Conservation (phyloP, 2,888 invertebrate genomes). For the Electrophaes corylata region DNA sequence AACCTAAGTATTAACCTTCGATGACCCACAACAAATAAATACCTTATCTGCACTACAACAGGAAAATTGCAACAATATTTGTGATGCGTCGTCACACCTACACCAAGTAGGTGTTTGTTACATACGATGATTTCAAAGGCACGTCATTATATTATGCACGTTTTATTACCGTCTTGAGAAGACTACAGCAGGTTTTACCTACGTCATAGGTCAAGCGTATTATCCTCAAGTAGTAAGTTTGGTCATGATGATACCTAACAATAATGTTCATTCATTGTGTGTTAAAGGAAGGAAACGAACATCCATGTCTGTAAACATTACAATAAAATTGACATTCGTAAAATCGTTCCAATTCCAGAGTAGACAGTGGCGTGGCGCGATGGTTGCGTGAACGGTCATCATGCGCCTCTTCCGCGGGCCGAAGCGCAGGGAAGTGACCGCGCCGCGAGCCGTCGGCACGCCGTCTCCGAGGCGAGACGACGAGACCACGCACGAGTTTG, state of each 20-base stretch:
- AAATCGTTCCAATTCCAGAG: slow-evolving; percentile 33
- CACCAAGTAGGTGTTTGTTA: no score
- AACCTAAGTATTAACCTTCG: not conserved
- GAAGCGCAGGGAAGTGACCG: slow-evolving; percentile 86
- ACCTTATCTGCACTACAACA: not conserved
- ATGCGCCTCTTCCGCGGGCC: slow-evolving; percentile 87
- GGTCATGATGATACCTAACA: not conserved
- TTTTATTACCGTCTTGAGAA: not conserved
- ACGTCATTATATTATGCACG: not conserved
- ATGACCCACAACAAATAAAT: not conserved
- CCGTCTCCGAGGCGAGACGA: slow-evolving; percentile 72
- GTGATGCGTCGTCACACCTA: not conserved
- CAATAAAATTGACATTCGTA: slow-evolving; percentile 7
- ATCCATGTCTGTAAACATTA: not conserved
- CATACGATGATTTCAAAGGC: not conserved
- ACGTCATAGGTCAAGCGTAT: not conserved
- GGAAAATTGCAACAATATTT: not conserved
- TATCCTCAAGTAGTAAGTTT: not conserved
- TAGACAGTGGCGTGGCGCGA: slow-evolving; percentile 66
- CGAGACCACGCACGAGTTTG: slow-evolving; percentile 85
- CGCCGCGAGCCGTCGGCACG: slow-evolving; percentile 76
- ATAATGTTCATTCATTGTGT: slow-evolving; percentile 5
- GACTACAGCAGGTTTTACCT: not conserved
- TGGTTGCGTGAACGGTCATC: slow-evolving; percentile 81
- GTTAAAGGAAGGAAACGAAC: slow-evolving; percentile 5